phyloP scores from a whole-genome alignment of 2,888 invertebrate species.

The Leptinotarsa rubiginosa region DNA sequence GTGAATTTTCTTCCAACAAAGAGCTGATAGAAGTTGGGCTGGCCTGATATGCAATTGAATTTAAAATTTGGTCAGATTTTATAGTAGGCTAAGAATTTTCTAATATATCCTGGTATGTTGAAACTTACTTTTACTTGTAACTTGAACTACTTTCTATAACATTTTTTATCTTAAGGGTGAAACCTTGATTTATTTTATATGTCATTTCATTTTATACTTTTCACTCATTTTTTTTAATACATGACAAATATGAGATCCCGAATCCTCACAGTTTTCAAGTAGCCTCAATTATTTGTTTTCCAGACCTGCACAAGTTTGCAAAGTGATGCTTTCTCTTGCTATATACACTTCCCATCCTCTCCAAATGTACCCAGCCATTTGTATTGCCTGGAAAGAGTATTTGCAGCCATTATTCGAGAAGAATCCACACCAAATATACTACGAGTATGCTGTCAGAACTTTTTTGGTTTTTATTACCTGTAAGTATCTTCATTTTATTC shows the following conservation, averaged over 20 bases:
- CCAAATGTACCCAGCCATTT: constrained; percentile 95
- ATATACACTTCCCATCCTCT: constrained; percentile 94
- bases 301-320: constrained; percentile 79
- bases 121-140: too few species aligned
- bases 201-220: too few species aligned
- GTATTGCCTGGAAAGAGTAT: constrained; percentile 90
- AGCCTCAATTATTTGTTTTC: constrained; percentile 28
- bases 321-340: constrained; percentile 79
- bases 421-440: constrained; percentile 72
- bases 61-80: too few species aligned
- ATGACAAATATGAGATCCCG: too few species aligned
- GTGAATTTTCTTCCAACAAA: too few species aligned
- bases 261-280: constrained; percentile 65
- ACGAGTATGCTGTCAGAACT: constrained; percentile 86
- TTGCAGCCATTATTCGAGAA: constrained; percentile 72
- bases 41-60: too few species aligned
- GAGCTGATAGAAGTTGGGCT: too few species aligned
- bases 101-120: too few species aligned
- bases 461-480: constrained; percentile 84
- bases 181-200: too few species aligned
- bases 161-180: too few species aligned
- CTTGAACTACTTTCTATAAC: too few species aligned
- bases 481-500: constrained; percentile 69
- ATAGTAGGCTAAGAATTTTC: too few species aligned
- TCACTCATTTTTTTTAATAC: neutral